These are phyloP conservation scores for Chrysemys picta DNA, from an alignment of 2,113 vertebrate genomes.

Conservation along the genomic window DNA sequence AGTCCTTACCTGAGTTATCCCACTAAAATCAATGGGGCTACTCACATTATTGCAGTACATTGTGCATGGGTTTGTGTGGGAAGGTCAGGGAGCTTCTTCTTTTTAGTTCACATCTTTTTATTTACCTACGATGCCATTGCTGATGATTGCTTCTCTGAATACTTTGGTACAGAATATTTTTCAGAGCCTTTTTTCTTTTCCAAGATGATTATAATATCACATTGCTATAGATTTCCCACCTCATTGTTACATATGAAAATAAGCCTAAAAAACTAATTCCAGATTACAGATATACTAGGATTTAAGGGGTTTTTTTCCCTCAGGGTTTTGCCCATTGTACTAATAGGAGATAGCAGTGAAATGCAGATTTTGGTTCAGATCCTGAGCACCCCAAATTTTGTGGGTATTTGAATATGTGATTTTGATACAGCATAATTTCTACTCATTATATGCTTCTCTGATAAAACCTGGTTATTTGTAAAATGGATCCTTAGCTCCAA, in stretches of 20 bases:
- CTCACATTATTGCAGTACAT: neutral
- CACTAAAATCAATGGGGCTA: neutral
- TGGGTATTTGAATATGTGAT: neutral
- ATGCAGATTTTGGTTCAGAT: neutral
- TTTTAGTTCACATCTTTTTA: neutral
- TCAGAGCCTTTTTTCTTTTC: neutral
- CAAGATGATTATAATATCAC: neutral
- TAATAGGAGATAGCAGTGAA: neutral
- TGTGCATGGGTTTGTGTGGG: neutral
- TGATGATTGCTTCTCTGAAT: neutral
- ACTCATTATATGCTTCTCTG: neutral
- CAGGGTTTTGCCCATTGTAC: neutral
- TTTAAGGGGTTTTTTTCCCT: neutral
- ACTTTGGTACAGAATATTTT: neutral
- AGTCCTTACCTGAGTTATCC: neutral
- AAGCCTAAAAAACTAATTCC: neutral
- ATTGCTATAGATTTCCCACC: neutral
- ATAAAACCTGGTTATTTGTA: neutral
- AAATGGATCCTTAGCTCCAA: neutral
- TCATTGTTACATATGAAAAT: neutral
- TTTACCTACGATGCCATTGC: neutral
- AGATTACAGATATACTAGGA: neutral
- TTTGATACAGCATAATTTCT: neutral
- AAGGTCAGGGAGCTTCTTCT: neutral
- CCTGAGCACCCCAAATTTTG: neutral